Conservation (phyloP, 2,113 vertebrate genomes). For the Megatriorchis doriae region DNA sequence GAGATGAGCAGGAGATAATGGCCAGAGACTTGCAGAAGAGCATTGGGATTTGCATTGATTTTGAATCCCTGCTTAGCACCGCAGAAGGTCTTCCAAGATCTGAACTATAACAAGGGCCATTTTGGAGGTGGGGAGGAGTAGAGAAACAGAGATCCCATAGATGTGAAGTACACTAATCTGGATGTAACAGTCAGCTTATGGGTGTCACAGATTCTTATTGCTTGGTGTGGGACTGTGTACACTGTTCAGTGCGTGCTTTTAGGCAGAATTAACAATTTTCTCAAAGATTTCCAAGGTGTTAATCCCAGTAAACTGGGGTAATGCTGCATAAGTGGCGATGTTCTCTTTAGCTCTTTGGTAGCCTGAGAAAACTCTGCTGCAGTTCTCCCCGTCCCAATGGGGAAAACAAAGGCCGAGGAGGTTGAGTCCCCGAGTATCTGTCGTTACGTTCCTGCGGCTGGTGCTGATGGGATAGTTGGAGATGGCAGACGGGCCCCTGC, state of each 20-base stretch:
- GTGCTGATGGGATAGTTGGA: not conserved
- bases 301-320: not conserved
- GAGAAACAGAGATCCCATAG: not conserved
- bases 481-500: not conserved
- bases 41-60: not conserved
- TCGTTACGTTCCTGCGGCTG: rapidly evolving
- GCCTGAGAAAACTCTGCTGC: not conserved
- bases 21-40: not conserved
- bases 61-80: not conserved
- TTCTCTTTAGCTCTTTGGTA: not conserved
- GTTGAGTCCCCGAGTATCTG: too few species aligned
- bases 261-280: not conserved
- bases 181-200: not conserved
- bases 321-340: not conserved
- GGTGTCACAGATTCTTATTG: not conserved
- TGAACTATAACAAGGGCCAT: not conserved
- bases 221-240: not conserved
- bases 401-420: not conserved
- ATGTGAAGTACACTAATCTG: not conserved
- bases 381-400: not conserved
- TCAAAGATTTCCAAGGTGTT: not conserved
- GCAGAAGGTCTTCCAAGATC: not conserved
- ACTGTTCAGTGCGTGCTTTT: not conserved
- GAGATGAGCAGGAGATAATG: not conserved
- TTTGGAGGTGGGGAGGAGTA: not conserved